These are phyloP conservation scores for Muscidifurax raptorellus DNA, from an alignment of 1,140 invertebrate species.

Conservation along the genomic window DNA sequence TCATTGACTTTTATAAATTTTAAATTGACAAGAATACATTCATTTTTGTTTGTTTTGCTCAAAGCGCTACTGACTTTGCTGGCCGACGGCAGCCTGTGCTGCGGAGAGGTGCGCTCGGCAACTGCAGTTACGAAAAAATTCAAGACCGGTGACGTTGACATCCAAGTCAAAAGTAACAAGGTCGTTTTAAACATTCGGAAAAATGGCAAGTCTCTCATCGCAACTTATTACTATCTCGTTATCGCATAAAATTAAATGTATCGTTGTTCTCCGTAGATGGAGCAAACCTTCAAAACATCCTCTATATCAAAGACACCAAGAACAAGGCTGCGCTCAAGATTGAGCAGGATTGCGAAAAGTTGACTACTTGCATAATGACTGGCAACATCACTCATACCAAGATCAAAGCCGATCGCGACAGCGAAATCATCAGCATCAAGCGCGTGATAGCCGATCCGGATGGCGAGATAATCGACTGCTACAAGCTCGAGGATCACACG, in stretches of 20 bases:
- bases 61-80: neutral
- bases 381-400: slow-evolving; percentile 52
- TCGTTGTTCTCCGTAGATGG: slow-evolving; percentile 6
- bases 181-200: slow-evolving; percentile 10
- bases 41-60: neutral
- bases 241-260: neutral
- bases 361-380: slow-evolving; percentile 56
- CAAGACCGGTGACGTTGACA: slow-evolving; percentile 29
- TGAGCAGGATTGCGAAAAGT: slow-evolving; percentile 45
- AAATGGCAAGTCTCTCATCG: neutral
- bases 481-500: slow-evolving; percentile 55
- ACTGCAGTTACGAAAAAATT: neutral
- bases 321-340: neutral
- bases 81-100: neutral
- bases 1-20: no score
- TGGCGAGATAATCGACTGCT: slow-evolving; percentile 62
- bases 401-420: slow-evolving; percentile 52
- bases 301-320: neutral
- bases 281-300: neutral
- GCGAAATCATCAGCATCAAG: slow-evolving; percentile 56
- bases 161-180: neutral
- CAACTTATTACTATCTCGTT: neutral
- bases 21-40: no score
- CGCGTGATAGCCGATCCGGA: slow-evolving; percentile 44
- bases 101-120: neutral